Evolutionary conservation across 1,140 invertebrate species (phyloP).

Genomic region (Panagrolaimus sp.): DNA sequence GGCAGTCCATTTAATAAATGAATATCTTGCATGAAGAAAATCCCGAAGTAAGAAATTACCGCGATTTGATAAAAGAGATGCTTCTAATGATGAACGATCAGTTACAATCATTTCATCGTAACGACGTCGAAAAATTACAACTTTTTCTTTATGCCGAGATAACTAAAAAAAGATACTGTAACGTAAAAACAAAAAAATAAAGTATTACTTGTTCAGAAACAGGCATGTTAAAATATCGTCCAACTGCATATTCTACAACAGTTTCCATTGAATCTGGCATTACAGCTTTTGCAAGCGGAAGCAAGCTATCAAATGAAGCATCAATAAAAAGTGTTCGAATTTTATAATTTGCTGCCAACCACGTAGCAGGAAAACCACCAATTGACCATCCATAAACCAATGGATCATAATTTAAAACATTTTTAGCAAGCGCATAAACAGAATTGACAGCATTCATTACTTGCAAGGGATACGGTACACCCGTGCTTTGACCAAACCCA

Average conservation of each 20-base stretch:
- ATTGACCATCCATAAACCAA: slow-evolving; percentile 61
- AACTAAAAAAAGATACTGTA: neutral
- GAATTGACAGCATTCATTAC: slow-evolving; percentile 59
- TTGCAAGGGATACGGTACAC: slow-evolving; percentile 14
- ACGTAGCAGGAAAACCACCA: slow-evolving; percentile 56
- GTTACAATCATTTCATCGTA: slow-evolving; percentile 12
- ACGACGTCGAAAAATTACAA: neutral
- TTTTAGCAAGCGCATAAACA: slow-evolving; percentile 59
- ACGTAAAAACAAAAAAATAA: neutral
- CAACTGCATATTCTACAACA: slow-evolving; percentile 1
- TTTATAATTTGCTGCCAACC: slow-evolving; percentile 60
- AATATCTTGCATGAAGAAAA: neutral
- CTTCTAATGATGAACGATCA: neutral
- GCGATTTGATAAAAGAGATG: neutral
- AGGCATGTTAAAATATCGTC: slow-evolving; percentile 4
- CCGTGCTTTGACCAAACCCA: slow-evolving; percentile 50
- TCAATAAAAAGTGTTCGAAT: slow-evolving; percentile 58
- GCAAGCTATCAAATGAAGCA: slow-evolving; percentile 60
- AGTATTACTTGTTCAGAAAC: neutral
- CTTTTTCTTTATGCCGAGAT: neutral
- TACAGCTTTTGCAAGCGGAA: slow-evolving; percentile 34
- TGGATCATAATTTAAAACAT: slow-evolving; percentile 40
- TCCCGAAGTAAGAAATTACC: neutral
- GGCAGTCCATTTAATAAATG: neutral
- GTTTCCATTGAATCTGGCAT: neutral